Conservation (phyloP, 2,888 invertebrate species). For the Callosobruchus maculatus region DNA sequence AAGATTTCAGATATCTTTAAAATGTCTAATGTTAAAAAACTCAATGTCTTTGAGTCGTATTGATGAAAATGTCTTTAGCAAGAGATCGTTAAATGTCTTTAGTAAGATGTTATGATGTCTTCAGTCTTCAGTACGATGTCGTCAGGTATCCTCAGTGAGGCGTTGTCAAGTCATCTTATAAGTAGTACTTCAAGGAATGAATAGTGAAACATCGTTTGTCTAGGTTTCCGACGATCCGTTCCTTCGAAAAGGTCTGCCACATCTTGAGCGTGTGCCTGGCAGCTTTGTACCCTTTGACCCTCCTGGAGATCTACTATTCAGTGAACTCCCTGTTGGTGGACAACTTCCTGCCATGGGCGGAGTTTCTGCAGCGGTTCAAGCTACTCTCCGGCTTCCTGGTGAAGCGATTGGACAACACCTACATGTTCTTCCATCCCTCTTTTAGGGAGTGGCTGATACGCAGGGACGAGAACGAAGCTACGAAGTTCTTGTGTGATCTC, state of each 20-base stretch:
- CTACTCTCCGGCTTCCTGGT: slow-evolving; percentile 83
- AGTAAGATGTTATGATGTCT: too few species aligned
- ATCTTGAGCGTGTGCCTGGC: slow-evolving; percentile 89
- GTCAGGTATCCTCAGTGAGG: too few species aligned
- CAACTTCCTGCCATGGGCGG: slow-evolving; percentile 82
- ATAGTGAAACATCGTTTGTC: too few species aligned
- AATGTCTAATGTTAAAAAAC: too few species aligned
- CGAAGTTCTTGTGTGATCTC: slow-evolving; percentile 91
- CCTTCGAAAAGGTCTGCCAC: slow-evolving; percentile 85
- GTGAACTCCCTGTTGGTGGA: slow-evolving; percentile 81
- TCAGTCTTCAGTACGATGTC: too few species aligned
- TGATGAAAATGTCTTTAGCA: too few species aligned
- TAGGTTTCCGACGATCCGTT: slow-evolving; percentile 83
- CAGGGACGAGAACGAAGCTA: slow-evolving; percentile 81
- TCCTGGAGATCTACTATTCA: slow-evolving; percentile 89
- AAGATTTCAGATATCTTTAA: too few species aligned
- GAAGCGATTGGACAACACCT: slow-evolving; percentile 86
- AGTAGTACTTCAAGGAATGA: too few species aligned
- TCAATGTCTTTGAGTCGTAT: too few species aligned
- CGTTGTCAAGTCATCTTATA: too few species aligned
- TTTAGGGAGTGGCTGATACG: slow-evolving; percentile 96
- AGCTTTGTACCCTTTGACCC: slow-evolving; percentile 83
- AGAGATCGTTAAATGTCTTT: too few species aligned
- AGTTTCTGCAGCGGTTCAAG: slow-evolving; percentile 85
- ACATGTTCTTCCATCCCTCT: slow-evolving; percentile 97